Conservation (phyloP, 2,888 invertebrate species). For the Nephrotoma guestfalica region DNA sequence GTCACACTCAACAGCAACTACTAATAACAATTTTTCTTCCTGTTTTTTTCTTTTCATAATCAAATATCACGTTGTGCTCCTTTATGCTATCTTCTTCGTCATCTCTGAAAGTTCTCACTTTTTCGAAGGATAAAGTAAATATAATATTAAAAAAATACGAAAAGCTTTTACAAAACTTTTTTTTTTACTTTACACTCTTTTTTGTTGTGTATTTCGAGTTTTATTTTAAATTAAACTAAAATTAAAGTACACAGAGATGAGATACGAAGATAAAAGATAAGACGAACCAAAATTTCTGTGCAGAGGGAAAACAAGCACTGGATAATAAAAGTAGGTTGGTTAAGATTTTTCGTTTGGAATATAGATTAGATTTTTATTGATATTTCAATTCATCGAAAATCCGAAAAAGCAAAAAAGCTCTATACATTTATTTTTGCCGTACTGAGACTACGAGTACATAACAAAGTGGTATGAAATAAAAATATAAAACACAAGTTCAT, state of each 20-base stretch:
- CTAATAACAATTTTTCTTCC: not conserved
- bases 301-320: not conserved
- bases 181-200: not conserved
- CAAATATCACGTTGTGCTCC: not conserved
- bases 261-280: not conserved
- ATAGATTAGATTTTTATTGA: not conserved
- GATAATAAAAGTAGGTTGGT: not conserved
- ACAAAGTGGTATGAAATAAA: not conserved
- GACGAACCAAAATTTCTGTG: not conserved
- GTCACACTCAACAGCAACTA: not conserved
- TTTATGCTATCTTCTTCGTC: not conserved
- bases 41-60: not conserved
- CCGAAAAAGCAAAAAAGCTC: not conserved
- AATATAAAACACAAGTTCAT: not conserved
- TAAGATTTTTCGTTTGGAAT: not conserved
- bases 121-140: not conserved
- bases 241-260: not conserved
- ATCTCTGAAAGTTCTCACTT: not conserved
- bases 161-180: not conserved
- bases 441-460: not conserved
- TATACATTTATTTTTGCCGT: not conserved
- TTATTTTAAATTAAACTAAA: not conserved
- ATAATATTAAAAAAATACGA: not conserved
- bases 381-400: not conserved
- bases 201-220: not conserved